A percentile compares a stretch with the other conserved stretches of the same genome.
These are phyloP conservation scores for Amphipyra tragopoginis DNA, from an alignment of 2,888 invertebrate genomes.

Conservation along the genomic window DNA sequence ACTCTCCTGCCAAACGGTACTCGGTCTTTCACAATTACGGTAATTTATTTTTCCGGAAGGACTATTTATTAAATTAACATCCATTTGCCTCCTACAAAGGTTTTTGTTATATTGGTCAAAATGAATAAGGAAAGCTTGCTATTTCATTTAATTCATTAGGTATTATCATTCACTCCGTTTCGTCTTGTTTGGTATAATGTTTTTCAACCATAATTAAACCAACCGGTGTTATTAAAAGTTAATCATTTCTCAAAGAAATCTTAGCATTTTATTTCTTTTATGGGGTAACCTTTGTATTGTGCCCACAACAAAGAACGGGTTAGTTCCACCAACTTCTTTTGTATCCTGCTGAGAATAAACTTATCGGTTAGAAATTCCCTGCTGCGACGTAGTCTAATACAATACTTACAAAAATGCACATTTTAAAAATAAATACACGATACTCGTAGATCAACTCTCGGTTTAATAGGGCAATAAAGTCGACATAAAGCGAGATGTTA, in stretches of 20 bases:
- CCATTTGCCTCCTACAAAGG: conserved; percentile 65
- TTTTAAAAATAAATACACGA: conserved; percentile 28
- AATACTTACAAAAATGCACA: conserved; percentile 17
- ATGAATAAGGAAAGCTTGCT: conserved; percentile 59
- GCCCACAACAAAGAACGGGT: conserved; percentile 42
- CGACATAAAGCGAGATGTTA: conserved; percentile 15
- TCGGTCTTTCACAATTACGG: conserved; percentile 68
- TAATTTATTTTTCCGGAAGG: conserved; percentile 69
- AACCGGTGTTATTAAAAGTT: conserved; percentile 26
- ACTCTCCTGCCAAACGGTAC: conserved; percentile 60
- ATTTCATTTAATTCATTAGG: conserved; percentile 57
- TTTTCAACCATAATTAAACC: conserved; percentile 43
- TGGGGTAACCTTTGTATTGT: conserved; percentile 23
- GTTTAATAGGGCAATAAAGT: conserved; percentile 16
- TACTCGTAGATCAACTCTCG: conserved; percentile 12
- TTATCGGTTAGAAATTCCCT: conserved; percentile 27
- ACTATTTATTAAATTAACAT: conserved; percentile 74
- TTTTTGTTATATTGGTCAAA: conserved; percentile 59
- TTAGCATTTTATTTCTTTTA: conserved; percentile 32
- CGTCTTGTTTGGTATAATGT: conserved; percentile 41
- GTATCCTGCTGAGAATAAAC: conserved; percentile 27
- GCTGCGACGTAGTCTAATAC: conserved; percentile 10
- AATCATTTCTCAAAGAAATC: conserved; percentile 26
- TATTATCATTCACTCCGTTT: conserved; percentile 44
- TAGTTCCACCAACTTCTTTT: conserved; percentile 35